Conservation (phyloP, 2,113 vertebrate genomes). For the Misgurnus anguillicaudatus region DNA sequence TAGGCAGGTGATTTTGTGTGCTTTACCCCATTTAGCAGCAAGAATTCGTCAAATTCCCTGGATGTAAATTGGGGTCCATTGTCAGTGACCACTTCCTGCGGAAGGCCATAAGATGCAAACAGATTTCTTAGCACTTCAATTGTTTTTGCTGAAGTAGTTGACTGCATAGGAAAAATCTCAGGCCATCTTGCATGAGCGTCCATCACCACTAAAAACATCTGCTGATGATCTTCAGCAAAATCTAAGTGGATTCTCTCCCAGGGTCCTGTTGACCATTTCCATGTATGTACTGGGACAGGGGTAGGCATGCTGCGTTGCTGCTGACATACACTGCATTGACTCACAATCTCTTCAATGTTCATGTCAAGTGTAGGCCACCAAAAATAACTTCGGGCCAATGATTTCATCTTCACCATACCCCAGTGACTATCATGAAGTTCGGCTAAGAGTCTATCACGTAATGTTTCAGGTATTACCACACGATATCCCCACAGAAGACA, state of each 20-base stretch:
- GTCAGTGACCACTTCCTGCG: slow-evolving; percentile 4
- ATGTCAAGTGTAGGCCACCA: slow-evolving; percentile 35
- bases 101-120: neutral
- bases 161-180: slow-evolving; percentile 1
- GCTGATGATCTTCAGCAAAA: neutral
- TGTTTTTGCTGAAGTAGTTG: slow-evolving; percentile 35
- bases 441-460: neutral
- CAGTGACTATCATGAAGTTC: slow-evolving; percentile 43
- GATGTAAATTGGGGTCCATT: slow-evolving; percentile 5
- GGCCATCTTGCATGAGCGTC: no score
- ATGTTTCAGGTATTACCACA: slow-evolving; percentile 25
- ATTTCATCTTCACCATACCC: slow-evolving; percentile 38
- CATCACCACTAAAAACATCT: no score
- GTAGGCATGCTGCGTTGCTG: slow-evolving; percentile 20
- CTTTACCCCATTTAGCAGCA: neutral
- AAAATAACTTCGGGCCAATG: slow-evolving; percentile 16
- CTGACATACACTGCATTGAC: neutral
- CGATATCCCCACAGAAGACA: slow-evolving; percentile 34
- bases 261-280: slow-evolving; percentile 38
- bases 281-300: slow-evolving; percentile 9
- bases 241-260: slow-evolving; percentile 42
- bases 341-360: slow-evolving; percentile 5
- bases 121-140: neutral
- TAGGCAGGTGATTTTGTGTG: neutral
- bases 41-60: neutral